Base-by-base conservation (phyloP, 2,888 invertebrate genomes). In the Penaeus monodon region DNA sequence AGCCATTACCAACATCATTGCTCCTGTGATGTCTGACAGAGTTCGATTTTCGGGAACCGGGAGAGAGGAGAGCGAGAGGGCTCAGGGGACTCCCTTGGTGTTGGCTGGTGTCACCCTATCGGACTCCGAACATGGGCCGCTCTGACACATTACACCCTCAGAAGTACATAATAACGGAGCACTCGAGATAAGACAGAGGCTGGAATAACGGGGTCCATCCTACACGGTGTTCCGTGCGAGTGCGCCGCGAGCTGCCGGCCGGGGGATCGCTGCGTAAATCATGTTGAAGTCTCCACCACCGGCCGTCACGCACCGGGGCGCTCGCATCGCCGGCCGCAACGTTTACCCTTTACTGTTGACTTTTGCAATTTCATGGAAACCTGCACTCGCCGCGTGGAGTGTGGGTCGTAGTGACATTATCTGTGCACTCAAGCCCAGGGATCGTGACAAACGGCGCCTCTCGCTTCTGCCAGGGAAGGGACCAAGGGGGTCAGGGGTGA, bases 301-400 rank as follows among this genome's bases (percentile, higher is more conserved):
- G 44, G 74, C 85, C 80, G 85, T 85, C 85, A 85, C 85, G 85
- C 85, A 85, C 85, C 66, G 70, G 49, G 85, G 85, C 68, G 14
- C 84, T 65, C 78, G 78, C 78, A 78, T 68, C 78, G 49, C 44
- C 74, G 78, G 38, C 24, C 78, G 68, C 84, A 44, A 66, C 84
- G 78, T 73, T 79, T 85, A 79, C 79, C 73, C 84, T 85, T 85
- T 73, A 64, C 76, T 85, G 84, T 79, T 79, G 79, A 79, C 79
- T 85, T 79, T 85, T 79, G 73, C 79, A 85, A 79, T 85, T 85
- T 85, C 79, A 85, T 79, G 84, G 84, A 85, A 85, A 85, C 84
- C 57, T 85, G 84, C 79, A 49, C 84, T 84, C 33, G 83, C 29
- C 33, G 76, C 83, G 44, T 65, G 77, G 76, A 83, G 82, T n/a